Conservation (phyloP, 1,140 invertebrate genomes). For the Cepaea nemoralis region DNA sequence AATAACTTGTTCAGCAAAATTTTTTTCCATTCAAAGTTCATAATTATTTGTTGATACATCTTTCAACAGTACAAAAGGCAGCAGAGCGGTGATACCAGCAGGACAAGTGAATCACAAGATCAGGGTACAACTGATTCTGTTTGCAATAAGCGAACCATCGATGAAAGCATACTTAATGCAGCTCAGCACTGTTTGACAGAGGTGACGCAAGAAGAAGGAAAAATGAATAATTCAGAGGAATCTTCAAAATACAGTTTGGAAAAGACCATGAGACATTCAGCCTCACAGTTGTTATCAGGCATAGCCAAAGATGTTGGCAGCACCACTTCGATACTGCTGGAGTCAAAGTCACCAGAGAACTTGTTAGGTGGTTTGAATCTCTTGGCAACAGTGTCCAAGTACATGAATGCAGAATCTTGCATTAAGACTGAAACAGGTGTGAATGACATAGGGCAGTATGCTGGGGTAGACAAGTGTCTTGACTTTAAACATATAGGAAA, state of each 20-base stretch:
- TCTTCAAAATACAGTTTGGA: background rate
- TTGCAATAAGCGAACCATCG: conserved; percentile 5
- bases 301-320: conserved; percentile 26
- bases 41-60: no score
- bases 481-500: background rate
- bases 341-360: conserved; percentile 14
- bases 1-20: no score
- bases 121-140: background rate
- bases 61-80: conserved; percentile 26
- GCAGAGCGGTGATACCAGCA: background rate
- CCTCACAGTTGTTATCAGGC: conserved; percentile 20
- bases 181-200: conserved; percentile 27
- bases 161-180: conserved; percentile 29
- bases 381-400: conserved; percentile 33
- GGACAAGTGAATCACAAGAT: background rate
- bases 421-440: background rate
- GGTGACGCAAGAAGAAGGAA: conserved; percentile 19
- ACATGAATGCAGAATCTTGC: conserved; percentile 25
- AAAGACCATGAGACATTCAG: conserved; percentile 22
- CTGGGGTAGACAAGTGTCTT: background rate
- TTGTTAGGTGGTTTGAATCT: conserved; percentile 31
- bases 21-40: no score
- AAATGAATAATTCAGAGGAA: background rate
- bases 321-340: conserved; percentile 3
- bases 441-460: background rate